Conservation (phyloP, 2,888 invertebrate genomes). For the Andrena trimmerana region DNA sequence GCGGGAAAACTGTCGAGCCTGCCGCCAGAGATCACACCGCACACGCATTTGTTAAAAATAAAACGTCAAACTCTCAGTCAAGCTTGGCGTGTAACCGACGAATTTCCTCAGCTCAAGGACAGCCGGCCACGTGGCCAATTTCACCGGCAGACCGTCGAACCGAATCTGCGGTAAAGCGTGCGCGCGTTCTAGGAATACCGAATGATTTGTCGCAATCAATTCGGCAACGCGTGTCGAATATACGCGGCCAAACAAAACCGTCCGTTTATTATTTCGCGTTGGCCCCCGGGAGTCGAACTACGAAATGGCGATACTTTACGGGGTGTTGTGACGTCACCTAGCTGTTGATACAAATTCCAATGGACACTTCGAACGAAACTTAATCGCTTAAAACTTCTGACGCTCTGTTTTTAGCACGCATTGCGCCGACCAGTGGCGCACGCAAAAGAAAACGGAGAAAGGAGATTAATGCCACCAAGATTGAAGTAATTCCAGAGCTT, state of each 20-base stretch:
- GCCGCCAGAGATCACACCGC: not conserved
- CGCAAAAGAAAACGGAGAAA: too few species aligned
- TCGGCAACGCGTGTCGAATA: conserved; percentile 29
- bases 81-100: not conserved
- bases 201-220: conserved; percentile 51
- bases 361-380: too few species aligned
- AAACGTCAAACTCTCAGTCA: not conserved
- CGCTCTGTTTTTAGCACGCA: too few species aligned
- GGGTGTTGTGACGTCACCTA: too few species aligned
- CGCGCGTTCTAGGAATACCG: conserved; percentile 37
- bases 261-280: conserved; percentile 28
- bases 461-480: too few species aligned
- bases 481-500: too few species aligned
- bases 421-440: too few species aligned
- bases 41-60: not conserved
- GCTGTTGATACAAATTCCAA: too few species aligned
- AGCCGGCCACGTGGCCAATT: conserved; percentile 39
- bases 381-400: too few species aligned
- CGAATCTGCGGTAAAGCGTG: conserved; percentile 30
- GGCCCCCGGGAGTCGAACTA: not conserved
- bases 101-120: conserved; percentile 24
- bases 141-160: conserved; percentile 25
- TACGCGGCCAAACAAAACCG: conserved; percentile 4
- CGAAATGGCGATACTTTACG: not conserved
- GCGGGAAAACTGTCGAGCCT: not conserved